Evolutionary conservation across 2,888 invertebrate genomes (phyloP), one percentile per base, ranked within the genome.

Genomic region (Pantelozetes paolii): DNA sequence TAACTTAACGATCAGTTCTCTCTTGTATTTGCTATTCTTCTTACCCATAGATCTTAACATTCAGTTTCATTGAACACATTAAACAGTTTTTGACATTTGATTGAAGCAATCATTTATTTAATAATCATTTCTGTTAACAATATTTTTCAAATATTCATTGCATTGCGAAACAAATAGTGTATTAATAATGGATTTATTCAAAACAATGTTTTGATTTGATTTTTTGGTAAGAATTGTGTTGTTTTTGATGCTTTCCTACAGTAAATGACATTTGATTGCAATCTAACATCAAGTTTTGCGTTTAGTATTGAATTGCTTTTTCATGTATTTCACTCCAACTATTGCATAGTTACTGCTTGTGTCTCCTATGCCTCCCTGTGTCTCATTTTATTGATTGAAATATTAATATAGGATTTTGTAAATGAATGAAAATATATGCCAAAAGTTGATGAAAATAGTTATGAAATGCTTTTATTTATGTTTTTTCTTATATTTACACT

Each of bases 11-110:
- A 95, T 92, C 80, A 94, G 93, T 83, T 94, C 94, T 84, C 92
- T 91, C 87, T 93, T 94, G 84, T 94, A 88, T 86, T 95, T 95
- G 75, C 94, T 94, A 83, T 93, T 93, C 85, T 92, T 92, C 88
- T 94, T 94, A 81, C 94, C 94, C 94, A 95, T 95, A 70, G 48
- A 36, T 64, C n/a, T 30, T 2, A 57, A 57, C 57, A 57, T 57
- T 57, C 13, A 57, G 3, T 50, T 20, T 57, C 11, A 57, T 57
- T 54, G 23, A 57, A 28, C 20, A 50, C 50, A 20, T 8, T 15
- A 50, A 50, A 50, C 45, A 45, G 45, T 45, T n/a, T 45, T 45
- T n/a, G n/a, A n/a, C n/a, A n/a, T n/a, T n/a, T n/a, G n/a, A n/a
- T n/a, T n/a, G n/a, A n/a, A n/a, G n/a, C n/a, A n/a, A n/a, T n/a